Base-by-base conservation (phyloP, 2,888 invertebrate species). In the Xestia xanthographa region DNA sequence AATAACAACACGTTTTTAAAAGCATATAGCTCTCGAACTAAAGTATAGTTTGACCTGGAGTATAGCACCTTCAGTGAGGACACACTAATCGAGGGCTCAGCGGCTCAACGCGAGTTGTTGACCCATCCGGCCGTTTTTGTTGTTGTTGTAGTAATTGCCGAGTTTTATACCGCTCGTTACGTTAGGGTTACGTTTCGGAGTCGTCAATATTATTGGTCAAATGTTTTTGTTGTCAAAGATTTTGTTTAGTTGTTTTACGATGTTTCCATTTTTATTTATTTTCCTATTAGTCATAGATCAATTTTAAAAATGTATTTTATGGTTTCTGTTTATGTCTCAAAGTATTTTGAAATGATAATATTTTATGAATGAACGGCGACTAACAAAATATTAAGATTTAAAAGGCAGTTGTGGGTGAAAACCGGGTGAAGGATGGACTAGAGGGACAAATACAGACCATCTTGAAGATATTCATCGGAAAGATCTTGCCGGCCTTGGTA, bases 61-160 rank as follows among this genome's bases (percentile, higher is more conserved):
- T 8, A 6, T 0, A 5, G 26, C 6, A 5, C 48, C 50, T 80
- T 11, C 22, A 72, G 29, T 20, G 20, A 34, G 69, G 48, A 71
- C 66, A 66, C 68, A 85, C 58, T 82, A 78, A 82, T 72, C 75
- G 83, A 48, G 82, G 82, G 67, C 58, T 53, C 56, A 56, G 72
- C 56, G 53, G 56, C 74, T 69, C 63, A 72, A 34, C 45, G 68
- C 78, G 53, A 67, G 75, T 65, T 34, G 73, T 69, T 71, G 79
- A 79, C 75, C 83, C 78, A 79, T 84, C 66, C 76, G 71, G 58
- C 73, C 9, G 68, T 53, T 72, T 68, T 63, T 66, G 79, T 65
- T 79, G 76, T 66, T 75, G 76, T 63, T 69, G 75, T 65, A 76
- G 74, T 82, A 85, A 78, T 76, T 85, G 66, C 73, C 45, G 63